Evolutionary conservation across 2,797 vertebrate genomes (phyloP), one percentile per base, ranked within the genome.

Genomic region (Schizopygopsis malacanthus): DNA sequence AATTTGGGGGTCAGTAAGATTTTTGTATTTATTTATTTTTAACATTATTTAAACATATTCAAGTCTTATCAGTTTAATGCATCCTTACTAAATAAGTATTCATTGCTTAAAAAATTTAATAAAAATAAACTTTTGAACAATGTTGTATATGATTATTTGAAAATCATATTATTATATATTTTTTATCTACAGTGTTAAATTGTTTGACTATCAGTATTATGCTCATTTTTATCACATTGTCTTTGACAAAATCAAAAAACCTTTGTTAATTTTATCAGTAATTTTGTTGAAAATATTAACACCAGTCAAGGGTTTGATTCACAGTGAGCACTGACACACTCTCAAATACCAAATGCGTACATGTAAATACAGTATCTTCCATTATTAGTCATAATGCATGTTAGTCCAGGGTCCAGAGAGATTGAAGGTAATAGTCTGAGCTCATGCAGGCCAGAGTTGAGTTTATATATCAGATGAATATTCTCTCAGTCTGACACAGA

Each of bases 381-480:
- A 54, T 16, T 39, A 22, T 67, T 6, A 50, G 8, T 65, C 11
- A 18, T 12, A n/a, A 41, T 16, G n/a, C 22, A n/a, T 73, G 15
- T 10, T n/a, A 83, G 73, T 10, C 37, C 33, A 47, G 25, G 25
- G 5, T 83, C 25, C 4, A 25, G 56, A 45, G 54, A 61, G 13
- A 79, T 4, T 63, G 7, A 25, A 63, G 20, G 18, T 39, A n/a
- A 63, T 18, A 25, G n/a, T 47, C 47, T 67, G 9, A 52, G 10
- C 33, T 28, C 33, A 54, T 50, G 18, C 11, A 67, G 33, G 16
- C 43, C 13, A 39, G 43, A 83, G 41, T 5, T 83, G 20, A 11
- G 45, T 77, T 75, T 84, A 84, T 84, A 22, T 67, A 52, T 84
- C 45, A 67, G 56, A 56, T 16, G 65, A 18, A 39, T 41, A 25